Conservation (phyloP, 1,140 invertebrate genomes). For the Saxidomus purpurata region DNA sequence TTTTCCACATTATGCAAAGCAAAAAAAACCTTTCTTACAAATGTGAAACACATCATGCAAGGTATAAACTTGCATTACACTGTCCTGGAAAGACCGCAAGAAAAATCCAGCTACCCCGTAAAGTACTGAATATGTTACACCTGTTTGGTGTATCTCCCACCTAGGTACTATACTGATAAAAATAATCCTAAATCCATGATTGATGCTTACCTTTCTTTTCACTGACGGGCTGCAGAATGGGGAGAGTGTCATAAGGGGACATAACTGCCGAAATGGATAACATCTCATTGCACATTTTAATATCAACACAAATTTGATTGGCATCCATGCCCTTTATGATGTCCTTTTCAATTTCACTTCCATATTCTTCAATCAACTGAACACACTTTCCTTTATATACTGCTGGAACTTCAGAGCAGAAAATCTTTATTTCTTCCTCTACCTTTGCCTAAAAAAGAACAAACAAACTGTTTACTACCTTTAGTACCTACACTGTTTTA, state of each 20-base stretch:
- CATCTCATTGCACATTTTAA: slow-evolving; percentile 89
- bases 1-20: too few relatives aligned
- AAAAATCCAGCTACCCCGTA: too few relatives aligned
- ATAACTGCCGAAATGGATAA: background rate
- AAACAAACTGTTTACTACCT: too few relatives aligned
- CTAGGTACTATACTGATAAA: too few relatives aligned
- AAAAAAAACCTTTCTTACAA: too few relatives aligned
- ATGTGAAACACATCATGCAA: too few relatives aligned
- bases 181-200: too few relatives aligned
- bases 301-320: slow-evolving; percentile 89
- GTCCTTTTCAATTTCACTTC: slow-evolving; percentile 91
- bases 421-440: slow-evolving; percentile 89
- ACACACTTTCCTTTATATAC: slow-evolving; percentile 90
- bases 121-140: too few relatives aligned
- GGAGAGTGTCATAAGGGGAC: slow-evolving; percentile 52
- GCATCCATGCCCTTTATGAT: slow-evolving; percentile 91
- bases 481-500: too few relatives aligned
- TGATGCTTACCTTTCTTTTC: slow-evolving; percentile 16
- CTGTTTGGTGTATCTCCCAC: too few relatives aligned
- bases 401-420: slow-evolving; percentile 92
- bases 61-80: too few relatives aligned
- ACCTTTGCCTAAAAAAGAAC: slow-evolving; percentile 93
- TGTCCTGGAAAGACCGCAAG: too few relatives aligned
- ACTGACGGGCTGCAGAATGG: background rate
- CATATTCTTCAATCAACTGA: slow-evolving; percentile 93